Conservation (phyloP, 2,888 invertebrate species). For the Hoplodrina blanda region DNA sequence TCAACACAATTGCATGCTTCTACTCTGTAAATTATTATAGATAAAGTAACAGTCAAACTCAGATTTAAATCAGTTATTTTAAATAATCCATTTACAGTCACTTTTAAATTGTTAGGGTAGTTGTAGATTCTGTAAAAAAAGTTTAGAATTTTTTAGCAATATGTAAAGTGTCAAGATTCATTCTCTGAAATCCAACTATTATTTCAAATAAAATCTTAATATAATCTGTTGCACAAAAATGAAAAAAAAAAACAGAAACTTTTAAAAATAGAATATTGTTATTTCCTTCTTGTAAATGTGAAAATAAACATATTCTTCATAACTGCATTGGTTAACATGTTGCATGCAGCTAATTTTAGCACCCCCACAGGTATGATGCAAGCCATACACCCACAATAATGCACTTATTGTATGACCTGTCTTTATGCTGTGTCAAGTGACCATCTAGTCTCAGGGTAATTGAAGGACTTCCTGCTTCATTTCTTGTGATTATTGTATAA, state of each 20-base stretch:
- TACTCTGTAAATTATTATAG: too few relatives aligned
- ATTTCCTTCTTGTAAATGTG: not conserved
- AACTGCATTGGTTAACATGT: constrained; percentile 36
- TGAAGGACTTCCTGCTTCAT: constrained; percentile 38
- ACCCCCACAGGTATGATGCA: constrained; percentile 33
- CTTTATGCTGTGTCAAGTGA: constrained; percentile 23
- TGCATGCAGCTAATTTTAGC: constrained; percentile 47
- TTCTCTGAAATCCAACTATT: too few relatives aligned
- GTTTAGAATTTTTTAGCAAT: too few relatives aligned
- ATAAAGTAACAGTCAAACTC: too few relatives aligned
- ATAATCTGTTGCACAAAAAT: too few relatives aligned
- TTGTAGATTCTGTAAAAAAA: too few relatives aligned
- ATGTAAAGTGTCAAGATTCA: too few relatives aligned
- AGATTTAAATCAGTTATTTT: too few relatives aligned
- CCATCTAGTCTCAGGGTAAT: constrained; percentile 23
- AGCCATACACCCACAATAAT: constrained; percentile 44
- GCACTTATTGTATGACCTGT: constrained; percentile 28
- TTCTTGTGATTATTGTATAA: constrained; percentile 6
- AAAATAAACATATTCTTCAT: not conserved
- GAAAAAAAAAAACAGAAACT: not conserved
- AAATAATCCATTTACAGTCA: too few relatives aligned
- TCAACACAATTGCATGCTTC: too few relatives aligned
- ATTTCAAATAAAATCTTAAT: too few relatives aligned
- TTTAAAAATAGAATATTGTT: not conserved
- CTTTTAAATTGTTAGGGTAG: too few relatives aligned